These are phyloP conservation scores for Catocala sponsa DNA, from an alignment of 2,888 invertebrate species.

Conservation along the genomic window DNA sequence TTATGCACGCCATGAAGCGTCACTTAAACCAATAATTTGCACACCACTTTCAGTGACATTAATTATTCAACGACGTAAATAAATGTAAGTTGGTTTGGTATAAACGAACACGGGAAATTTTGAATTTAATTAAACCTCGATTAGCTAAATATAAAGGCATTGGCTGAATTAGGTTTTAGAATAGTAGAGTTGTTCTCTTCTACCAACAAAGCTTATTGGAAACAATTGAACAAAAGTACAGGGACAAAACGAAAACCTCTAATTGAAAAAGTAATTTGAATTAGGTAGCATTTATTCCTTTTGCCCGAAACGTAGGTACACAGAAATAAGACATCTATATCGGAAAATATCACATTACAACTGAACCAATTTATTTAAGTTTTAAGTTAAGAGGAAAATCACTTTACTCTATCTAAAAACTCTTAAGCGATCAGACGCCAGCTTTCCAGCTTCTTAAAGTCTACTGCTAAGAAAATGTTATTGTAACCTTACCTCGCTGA, in stretches of 20 bases:
- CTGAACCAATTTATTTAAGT: not conserved
- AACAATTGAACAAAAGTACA: constrained; percentile 22
- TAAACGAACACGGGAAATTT: not conserved
- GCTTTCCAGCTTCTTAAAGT: constrained; percentile 23
- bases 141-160: not conserved
- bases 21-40: constrained; percentile 17
- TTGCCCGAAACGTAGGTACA: not conserved
- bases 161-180: constrained; percentile 1
- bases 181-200: constrained; percentile 4
- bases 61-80: not conserved
- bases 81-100: not conserved
- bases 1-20: constrained; percentile 15
- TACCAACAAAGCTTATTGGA: constrained; percentile 23
- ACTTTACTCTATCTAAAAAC: not conserved
- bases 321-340: not conserved
- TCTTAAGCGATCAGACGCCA: not conserved
- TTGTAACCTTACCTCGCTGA: constrained; percentile 50
- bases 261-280: constrained; percentile 37
- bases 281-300: not conserved
- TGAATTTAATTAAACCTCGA: not conserved
- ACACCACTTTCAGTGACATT: constrained; percentile 4
- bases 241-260: constrained; percentile 26
- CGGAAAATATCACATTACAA: not conserved
- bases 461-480: constrained; percentile 34
- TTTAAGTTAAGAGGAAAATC: not conserved